phyloP scores from a whole-genome alignment of 1,140 invertebrate species.

The Xylocopa sonorina region DNA sequence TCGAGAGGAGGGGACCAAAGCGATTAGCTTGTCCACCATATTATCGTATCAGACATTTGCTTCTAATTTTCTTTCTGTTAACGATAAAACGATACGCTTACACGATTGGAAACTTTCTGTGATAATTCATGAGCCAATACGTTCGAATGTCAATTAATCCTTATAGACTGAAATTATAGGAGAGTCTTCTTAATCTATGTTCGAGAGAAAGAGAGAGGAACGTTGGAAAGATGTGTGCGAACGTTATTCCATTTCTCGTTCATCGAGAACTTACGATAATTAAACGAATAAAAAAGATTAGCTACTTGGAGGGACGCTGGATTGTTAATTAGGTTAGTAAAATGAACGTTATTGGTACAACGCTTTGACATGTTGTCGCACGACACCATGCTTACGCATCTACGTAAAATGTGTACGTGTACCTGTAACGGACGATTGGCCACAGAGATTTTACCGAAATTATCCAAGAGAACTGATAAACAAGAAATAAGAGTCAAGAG shows the following conservation, averaged over 20 bases:
- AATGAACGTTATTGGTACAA: conserved; percentile 44
- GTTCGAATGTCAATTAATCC: conserved; percentile 52
- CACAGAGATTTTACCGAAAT: not conserved
- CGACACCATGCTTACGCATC: conserved; percentile 49
- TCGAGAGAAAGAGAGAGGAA: conserved; percentile 15
- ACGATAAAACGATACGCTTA: conserved; percentile 51
- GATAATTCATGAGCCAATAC: conserved; percentile 63
- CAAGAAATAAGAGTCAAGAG: conserved; percentile 13
- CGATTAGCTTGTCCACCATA: not conserved
- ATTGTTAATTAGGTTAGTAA: conserved; percentile 70
- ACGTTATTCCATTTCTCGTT: conserved; percentile 60
- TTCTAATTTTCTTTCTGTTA: not conserved
- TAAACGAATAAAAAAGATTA: conserved; percentile 50
- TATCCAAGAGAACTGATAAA: not conserved
- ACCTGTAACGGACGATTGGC: not conserved
- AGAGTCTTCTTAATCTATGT: not conserved
- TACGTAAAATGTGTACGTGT: conserved; percentile 33
- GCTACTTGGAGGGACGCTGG: conserved; percentile 44
- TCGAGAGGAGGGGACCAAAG: not conserved
- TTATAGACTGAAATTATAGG: conserved; percentile 35
- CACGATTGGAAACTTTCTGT: conserved; percentile 57
- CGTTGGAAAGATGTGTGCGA: conserved; percentile 79
- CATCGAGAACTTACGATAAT: conserved; percentile 35
- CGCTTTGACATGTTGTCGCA: conserved; percentile 52
- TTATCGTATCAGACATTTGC: not conserved